Conservation (phyloP, 2,113 vertebrate species). For the Mormyrus iriodes region DNA sequence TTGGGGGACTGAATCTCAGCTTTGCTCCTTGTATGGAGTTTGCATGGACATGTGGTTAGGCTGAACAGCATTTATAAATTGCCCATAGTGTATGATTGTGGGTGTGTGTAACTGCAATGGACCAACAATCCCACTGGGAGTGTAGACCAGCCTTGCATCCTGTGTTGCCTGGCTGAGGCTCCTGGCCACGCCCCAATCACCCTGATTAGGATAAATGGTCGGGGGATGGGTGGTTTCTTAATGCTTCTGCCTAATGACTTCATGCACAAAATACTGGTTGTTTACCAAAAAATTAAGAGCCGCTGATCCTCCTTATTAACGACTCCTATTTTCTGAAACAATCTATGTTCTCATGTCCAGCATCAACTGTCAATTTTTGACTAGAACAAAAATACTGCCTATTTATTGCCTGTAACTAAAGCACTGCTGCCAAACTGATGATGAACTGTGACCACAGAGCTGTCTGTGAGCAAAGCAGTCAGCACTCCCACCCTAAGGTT, state of each 20-base stretch:
- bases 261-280: neutral
- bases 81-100: neutral
- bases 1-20: neutral
- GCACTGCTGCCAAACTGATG: neutral
- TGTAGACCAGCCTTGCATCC: neutral
- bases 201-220: neutral
- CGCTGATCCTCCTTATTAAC: neutral
- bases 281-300: neutral
- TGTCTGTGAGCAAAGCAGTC: neutral
- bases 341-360: neutral
- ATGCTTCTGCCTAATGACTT: neutral
- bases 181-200: neutral
- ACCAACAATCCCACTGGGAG: neutral
- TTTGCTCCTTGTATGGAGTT: neutral
- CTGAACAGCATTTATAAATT: neutral
- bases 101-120: neutral
- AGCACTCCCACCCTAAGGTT: neutral
- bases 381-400: neutral
- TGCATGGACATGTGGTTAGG: neutral
- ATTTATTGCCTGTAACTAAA: neutral
- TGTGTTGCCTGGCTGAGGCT: neutral
- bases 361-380: neutral
- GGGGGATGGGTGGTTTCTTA: neutral
- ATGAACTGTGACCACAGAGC: neutral
- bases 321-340: neutral